These are phyloP conservation scores for Himantopus leucocephalus DNA, from an alignment of 2,113 vertebrate genomes.

Conservation along the genomic window DNA sequence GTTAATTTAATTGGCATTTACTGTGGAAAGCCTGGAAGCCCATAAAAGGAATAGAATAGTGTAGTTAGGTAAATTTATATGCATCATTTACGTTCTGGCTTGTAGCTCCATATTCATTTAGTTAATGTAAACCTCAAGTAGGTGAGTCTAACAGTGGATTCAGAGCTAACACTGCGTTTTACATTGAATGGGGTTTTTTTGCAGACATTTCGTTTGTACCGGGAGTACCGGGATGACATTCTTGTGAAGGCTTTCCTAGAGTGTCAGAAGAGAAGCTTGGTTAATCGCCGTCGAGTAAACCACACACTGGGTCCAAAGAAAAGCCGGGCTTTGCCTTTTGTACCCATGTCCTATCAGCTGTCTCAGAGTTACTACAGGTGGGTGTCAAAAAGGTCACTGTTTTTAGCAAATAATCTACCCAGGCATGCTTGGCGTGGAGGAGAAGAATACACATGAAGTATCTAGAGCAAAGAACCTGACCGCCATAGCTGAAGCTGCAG, in stretches of 20 bases:
- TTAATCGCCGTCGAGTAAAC: constrained; percentile 88
- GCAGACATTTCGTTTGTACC: constrained; percentile 90
- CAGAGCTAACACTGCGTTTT: neutral
- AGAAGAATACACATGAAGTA: neutral
- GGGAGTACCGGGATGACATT: constrained; percentile 83
- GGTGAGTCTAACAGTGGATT: neutral
- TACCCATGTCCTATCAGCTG: constrained; percentile 96
- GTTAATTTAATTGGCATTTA: neutral
- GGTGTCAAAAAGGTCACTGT: neutral
- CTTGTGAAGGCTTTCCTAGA: constrained; percentile 85
- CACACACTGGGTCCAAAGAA: constrained; percentile 85
- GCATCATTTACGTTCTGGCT: neutral
- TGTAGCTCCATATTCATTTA: neutral
- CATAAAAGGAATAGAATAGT: neutral
- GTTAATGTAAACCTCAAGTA: neutral
- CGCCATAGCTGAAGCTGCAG: neutral
- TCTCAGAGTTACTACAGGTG: constrained; percentile 93
- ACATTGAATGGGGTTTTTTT: neutral
- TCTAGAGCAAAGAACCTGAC: neutral
- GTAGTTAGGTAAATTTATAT: neutral
- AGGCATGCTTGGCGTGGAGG: neutral
- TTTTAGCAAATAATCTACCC: no score
- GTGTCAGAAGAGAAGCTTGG: constrained; percentile 83
- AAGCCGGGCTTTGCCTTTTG: constrained; percentile 87
- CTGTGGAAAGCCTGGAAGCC: neutral